Evolutionary conservation across 2,113 vertebrate genomes (phyloP), one percentile per base, ranked within the genome.

Genomic region (Elephas maximus): DNA sequence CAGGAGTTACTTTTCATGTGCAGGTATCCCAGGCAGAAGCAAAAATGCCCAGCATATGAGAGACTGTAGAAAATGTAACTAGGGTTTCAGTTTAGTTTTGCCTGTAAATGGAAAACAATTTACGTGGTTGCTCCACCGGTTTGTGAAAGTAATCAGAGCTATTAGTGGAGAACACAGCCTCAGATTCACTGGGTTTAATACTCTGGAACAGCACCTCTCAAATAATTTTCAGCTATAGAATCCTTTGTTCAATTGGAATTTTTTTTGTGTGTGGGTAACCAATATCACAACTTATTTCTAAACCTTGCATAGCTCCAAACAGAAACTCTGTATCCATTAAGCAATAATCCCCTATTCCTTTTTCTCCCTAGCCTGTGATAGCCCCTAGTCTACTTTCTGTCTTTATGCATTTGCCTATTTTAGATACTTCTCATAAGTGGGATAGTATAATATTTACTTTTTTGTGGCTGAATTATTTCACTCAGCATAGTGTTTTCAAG

Each of bases 21-120:
- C 57, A 88, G 95, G 63, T n/a, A 69, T 81, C 88, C 95, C 26
- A 76, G 81, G 71, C 62, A 85, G 96, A 93, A 83, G 95, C 88
- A 91, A 82, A 60, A 95, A 37, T 45, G 88, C 78, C 57, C 94
- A 63, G 85, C 41, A 0, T 26, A 74, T 33, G 77, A 86, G 78
- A 69, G 28, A 85, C 21, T 41, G 33, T 48, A 93, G 95, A 48
- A 76, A 90, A 63, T 1, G 21, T 74, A 76, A 41, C 7, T 3
- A 53, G 86, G 23, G 30, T 51, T 94, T 94, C 78, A 21, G 60
- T 82, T 73, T 74, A 77, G 65, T 82, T 60, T 79, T 76, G 74
- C 74, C 78, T 88, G 30, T 53, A 86, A 88, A 82, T 71, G 30
- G 69, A 85, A 96, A 90, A 83, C 67, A 51, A 20, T 41, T 41